These are phyloP conservation scores for Cyclina sinensis DNA, from an alignment of 1,140 invertebrate genomes.

Conservation along the genomic window DNA sequence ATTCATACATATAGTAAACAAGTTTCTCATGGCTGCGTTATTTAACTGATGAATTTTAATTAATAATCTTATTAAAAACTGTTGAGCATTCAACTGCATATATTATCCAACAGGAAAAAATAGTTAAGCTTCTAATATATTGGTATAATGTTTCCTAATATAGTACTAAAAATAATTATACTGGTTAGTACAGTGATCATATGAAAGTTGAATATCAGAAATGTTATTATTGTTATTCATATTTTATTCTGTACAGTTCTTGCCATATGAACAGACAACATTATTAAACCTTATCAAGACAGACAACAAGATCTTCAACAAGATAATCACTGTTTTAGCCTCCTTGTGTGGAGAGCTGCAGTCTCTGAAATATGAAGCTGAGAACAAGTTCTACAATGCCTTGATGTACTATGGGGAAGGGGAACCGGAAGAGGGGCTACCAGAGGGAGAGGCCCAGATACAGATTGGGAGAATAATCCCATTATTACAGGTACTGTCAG, in stretches of 20 bases:
- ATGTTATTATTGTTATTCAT: no score
- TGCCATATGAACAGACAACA: constrained; percentile 89
- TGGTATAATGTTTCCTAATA: no score
- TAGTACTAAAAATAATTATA: no score
- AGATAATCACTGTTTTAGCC: constrained; percentile 93
- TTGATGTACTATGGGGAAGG: constrained; percentile 90
- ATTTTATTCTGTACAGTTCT: constrained; percentile 84
- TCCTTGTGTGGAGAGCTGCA: constrained; percentile 93
- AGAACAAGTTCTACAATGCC: constrained; percentile 89
- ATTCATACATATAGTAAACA: no score
- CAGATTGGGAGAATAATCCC: constrained; percentile 88
- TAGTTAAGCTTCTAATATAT: no score
- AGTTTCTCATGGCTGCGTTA: no score
- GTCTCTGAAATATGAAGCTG: constrained; percentile 90
- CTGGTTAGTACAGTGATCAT: no score
- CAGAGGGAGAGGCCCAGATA: constrained; percentile 87
- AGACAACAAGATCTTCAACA: constrained; percentile 94
- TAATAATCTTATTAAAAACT: no score
- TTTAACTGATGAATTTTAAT: no score
- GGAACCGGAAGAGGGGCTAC: constrained; percentile 83
- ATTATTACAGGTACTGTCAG: constrained; percentile 88
- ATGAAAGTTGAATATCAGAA: no score
- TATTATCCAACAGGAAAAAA: no score
- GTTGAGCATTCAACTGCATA: no score
- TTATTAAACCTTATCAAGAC: constrained; percentile 92